phyloP scores from a whole-genome alignment of 2,888 invertebrate genomes.

The Nomada ferruginata region DNA sequence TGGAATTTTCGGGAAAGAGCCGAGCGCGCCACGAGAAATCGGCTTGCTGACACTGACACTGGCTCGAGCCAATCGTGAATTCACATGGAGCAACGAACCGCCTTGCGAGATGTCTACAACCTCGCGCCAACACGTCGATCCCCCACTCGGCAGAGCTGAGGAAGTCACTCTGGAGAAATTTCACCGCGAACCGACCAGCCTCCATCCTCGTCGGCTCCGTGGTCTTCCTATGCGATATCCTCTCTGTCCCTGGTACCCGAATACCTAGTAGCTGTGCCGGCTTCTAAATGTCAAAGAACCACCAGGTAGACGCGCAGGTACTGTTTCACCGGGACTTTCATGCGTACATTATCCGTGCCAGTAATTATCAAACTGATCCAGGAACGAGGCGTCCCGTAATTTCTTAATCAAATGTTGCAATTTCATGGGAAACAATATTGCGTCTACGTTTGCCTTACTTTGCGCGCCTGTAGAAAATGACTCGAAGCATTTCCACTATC shows the following conservation, averaged over 20 bases:
- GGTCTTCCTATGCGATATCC: constrained; percentile 21
- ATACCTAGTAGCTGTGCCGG: constrained; percentile 60
- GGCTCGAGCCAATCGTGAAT: constrained; percentile 59
- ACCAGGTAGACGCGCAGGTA: constrained; percentile 24
- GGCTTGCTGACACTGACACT: constrained; percentile 69
- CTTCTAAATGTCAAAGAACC: constrained; percentile 69
- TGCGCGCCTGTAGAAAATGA: no score
- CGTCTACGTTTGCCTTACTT: no score
- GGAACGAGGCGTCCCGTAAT: no score
- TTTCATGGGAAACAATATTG: no score
- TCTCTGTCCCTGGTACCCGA: constrained; percentile 52
- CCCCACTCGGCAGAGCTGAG: constrained; percentile 46
- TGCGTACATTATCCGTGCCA: background rate
- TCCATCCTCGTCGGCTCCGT: constrained; percentile 55
- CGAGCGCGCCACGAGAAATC: constrained; percentile 56
- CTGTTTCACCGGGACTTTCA: background rate
- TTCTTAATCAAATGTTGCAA: no score
- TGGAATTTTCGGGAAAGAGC: background rate
- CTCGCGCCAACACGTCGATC: constrained; percentile 61
- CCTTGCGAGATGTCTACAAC: constrained; percentile 67
- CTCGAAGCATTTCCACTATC: no score
- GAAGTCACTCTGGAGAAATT: constrained; percentile 77
- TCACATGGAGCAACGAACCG: constrained; percentile 69
- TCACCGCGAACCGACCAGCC: constrained; percentile 75
- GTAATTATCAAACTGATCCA: background rate